Evolutionary conservation across 2,797 vertebrate genomes (phyloP), one percentile per base, ranked within the genome.

Genomic region (Halcyon leucocephala): DNA sequence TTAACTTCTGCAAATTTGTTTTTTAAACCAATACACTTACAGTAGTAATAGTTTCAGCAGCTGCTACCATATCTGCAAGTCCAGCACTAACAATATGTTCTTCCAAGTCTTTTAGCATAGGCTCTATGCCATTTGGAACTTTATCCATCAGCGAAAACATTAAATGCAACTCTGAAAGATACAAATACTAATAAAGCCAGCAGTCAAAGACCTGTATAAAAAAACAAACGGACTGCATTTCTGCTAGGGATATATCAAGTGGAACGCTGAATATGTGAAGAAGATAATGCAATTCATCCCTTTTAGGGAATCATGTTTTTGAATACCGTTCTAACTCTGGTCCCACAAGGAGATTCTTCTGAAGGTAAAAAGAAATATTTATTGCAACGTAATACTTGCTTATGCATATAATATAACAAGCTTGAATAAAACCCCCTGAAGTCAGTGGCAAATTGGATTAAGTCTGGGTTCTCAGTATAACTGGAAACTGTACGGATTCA

Each of bases 71-170:
- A 86, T 99, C 99, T 31, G 99, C 99, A 92, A 99, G 98, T 85
- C 99, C 99, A 52, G 99, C 99, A 92, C 99, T 99, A 97, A 99
- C 98, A 97, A 99, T 99, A 97, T 99, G 99, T 54, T 99, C 99
- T 97, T 99, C 99, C 95, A 99, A 98, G 97, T 99, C 99, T 97
- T 99, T 99, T 91, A 99, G 97, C 99, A 99, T 99, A 84, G 99
- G 99, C 88, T 99, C 99, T 80, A 99, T 99, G 84, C 99, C 99
- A 94, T 98, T 99, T 2, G 99, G 99, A 94, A 99, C 99, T 98
- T 99, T 99, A 98, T 99, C 99, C 99, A 99, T 99, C 84, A 99
- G 97, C 10, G 99, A 99, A 98, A 99, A 99, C 99, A 99, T 99
- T 96, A 99, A 98, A 96, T 99, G 99, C 88, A 99, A 96, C 96